These are phyloP conservation scores for Apis florea DNA, from an alignment of 1,140 invertebrate genomes.

Conservation along the genomic window DNA sequence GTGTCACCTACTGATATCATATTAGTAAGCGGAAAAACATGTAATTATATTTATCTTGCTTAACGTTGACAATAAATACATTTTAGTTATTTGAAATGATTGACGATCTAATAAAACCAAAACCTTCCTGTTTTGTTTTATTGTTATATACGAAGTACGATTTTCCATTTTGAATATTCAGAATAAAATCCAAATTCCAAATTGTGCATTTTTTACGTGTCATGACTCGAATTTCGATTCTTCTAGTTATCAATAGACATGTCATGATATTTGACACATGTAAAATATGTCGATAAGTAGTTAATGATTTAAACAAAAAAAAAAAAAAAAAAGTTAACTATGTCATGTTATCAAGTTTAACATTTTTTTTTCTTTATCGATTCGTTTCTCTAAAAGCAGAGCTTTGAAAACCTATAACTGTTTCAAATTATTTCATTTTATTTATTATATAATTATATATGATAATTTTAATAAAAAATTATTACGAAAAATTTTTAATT, in stretches of 20 bases:
- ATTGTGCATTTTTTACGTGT: background rate
- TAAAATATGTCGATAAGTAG: background rate
- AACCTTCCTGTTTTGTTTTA: too few relatives aligned
- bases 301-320: background rate
- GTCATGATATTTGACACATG: background rate
- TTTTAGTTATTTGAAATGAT: background rate
- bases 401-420: too few relatives aligned
- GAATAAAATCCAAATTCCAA: background rate
- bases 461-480: too few relatives aligned
- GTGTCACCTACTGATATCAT: background rate
- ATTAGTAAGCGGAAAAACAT: conserved; percentile 10
- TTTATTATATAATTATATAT: too few relatives aligned
- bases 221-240: background rate
- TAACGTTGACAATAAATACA: background rate
- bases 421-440: too few relatives aligned
- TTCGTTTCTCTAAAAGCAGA: background rate
- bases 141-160: too few relatives aligned
- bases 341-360: background rate
- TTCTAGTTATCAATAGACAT: background rate
- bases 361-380: background rate
- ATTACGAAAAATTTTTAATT: too few relatives aligned
- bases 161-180: too few relatives aligned
- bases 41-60: conserved; percentile 12
- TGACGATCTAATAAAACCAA: background rate
- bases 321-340: too few relatives aligned